Evolutionary conservation across 2,888 invertebrate genomes (phyloP), one percentile per base, ranked within the genome.

Genomic region (Plusia festucae): DNA sequence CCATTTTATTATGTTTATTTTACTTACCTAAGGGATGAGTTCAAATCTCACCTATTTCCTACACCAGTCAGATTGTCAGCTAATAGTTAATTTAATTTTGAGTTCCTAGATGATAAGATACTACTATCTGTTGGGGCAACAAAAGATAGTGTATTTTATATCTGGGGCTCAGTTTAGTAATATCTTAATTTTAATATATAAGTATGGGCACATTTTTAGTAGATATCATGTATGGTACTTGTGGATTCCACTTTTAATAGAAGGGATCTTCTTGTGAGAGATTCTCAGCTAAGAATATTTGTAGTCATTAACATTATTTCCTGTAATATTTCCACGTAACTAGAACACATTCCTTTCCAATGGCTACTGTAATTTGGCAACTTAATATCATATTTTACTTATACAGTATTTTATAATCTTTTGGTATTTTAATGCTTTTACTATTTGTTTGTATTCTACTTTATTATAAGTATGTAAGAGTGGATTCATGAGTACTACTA

Each of bases 391-490:
- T 59, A 27, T 63, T 44, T 51, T 1, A 8, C 18, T 11, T 27
- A 59, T 32, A 34, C 20, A 16, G 5, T 56, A 44, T 52, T 34
- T 30, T 30, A 53, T 53, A 53, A 16, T 59, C 8, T 46, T 62
- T 44, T 52, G 49, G 57, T 65, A 60, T 15, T 60, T 22, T 67
- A 52, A 62, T 60, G 73, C 77, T 63, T 73, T 46, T 7, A 57
- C 32, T 53, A 57, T 58, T 22, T 57, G 60, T 59, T 3, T 7
- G 18, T 54, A 51, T 68, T 54, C 60, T 13, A 53, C 11, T 54
- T 40, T 30, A 9, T 34, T 40, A 57, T 11, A 30, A 54, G 34
- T 70, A 51, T 73, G 76, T 73, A 67, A 76, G 59, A 73, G 73
- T 62, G 62, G 77, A 67, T 60, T 44, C 24, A 44, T 40, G n/a